phyloP scores from a whole-genome alignment of 2,797 vertebrate species.

The Crocidura indochinensis region DNA sequence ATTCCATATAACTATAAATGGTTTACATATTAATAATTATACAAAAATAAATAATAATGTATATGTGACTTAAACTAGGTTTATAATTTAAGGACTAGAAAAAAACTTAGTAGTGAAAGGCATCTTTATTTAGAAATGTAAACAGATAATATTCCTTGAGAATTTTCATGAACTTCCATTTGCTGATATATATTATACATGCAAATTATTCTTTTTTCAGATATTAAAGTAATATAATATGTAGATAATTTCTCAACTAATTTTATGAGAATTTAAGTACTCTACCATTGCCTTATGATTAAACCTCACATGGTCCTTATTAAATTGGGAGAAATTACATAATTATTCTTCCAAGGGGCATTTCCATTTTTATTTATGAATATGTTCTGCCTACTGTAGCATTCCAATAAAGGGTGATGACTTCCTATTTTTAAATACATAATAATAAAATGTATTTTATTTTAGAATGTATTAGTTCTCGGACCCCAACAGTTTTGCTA shows the following conservation, averaged over 20 bases:
- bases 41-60: neutral
- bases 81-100: neutral
- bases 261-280: slow-evolving; percentile 53
- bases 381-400: slow-evolving; percentile 3
- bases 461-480: slow-evolving; percentile 52
- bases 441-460: slow-evolving; percentile 49
- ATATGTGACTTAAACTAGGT: slow-evolving; percentile 16
- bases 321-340: slow-evolving; percentile 40
- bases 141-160: neutral
- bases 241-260: slow-evolving; percentile 41
- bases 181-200: neutral
- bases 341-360: slow-evolving; percentile 59
- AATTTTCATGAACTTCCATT: slow-evolving; percentile 24
- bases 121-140: neutral
- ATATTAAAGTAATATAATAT: slow-evolving; percentile 66
- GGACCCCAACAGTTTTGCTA: neutral
- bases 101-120: neutral
- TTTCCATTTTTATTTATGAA: slow-evolving; percentile 68
- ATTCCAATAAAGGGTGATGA: slow-evolving; percentile 24
- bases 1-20: neutral
- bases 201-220: slow-evolving; percentile 47
- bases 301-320: slow-evolving; percentile 57
- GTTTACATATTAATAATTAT: neutral
- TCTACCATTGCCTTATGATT: slow-evolving; percentile 47
- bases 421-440: slow-evolving; percentile 5